A percentile compares a stretch with the other conserved stretches of the same genome.
Evolutionary conservation across 2,888 invertebrate species (phyloP).

Genomic region (Pollenia angustigena): DNA sequence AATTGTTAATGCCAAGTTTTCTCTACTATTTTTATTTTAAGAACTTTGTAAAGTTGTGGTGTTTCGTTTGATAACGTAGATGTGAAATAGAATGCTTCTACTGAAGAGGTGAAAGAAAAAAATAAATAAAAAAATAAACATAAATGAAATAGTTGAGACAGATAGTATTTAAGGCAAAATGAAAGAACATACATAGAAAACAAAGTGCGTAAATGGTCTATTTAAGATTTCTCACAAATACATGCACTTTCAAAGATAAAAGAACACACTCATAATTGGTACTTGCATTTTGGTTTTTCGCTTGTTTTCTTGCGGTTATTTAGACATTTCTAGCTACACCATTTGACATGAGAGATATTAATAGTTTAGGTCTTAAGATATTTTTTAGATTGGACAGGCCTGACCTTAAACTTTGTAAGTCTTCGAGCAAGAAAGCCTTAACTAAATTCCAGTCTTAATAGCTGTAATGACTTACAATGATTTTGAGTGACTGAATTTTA

Average conservation of each 20-base stretch:
- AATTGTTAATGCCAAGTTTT: background rate
- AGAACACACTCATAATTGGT: background rate
- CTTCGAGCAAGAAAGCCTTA: too few species aligned
- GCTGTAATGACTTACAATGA: too few species aligned
- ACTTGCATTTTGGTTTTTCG: background rate
- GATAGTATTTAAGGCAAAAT: background rate
- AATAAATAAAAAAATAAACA: background rate
- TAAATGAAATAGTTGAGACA: background rate
- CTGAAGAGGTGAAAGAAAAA: slow-evolving; percentile 2
- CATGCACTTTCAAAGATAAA: too few species aligned
- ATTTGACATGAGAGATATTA: background rate
- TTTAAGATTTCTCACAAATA: background rate
- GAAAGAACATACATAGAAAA: background rate
- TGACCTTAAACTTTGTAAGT: too few species aligned
- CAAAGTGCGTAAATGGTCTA: slow-evolving; percentile 22
- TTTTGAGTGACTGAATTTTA: too few species aligned
- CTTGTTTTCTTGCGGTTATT: slow-evolving; percentile 5
- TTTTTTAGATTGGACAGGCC: too few species aligned
- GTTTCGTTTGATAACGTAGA: slow-evolving; percentile 7
- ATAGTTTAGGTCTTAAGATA: too few species aligned
- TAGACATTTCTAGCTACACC: background rate
- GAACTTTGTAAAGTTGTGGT: slow-evolving; percentile 2
- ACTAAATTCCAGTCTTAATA: too few species aligned
- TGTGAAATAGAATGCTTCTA: slow-evolving; percentile 7
- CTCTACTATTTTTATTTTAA: background rate